Conservation (phyloP, 2,888 invertebrate species). For the Hartigia nigra region DNA sequence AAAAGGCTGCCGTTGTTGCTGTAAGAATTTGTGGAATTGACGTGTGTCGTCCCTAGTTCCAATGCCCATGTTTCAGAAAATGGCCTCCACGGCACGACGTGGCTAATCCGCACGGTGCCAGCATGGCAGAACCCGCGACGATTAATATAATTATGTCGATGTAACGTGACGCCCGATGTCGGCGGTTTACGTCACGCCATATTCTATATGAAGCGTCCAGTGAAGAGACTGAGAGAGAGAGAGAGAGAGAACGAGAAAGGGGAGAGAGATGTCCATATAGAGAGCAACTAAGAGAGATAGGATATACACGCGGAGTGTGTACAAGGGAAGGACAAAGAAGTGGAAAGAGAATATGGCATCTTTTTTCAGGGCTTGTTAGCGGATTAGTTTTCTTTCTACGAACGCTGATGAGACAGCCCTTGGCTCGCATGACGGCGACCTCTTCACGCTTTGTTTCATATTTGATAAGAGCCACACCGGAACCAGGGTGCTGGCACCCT, state of each 20-base stretch:
- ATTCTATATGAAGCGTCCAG: constrained; percentile 4
- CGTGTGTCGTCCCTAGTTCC: not conserved
- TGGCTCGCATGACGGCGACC: constrained; percentile 1
- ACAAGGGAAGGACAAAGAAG: not conserved
- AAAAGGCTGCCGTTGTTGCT: not conserved
- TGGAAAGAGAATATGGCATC: not conserved
- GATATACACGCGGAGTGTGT: not conserved
- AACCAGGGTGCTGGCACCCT: not conserved
- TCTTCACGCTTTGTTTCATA: not conserved
- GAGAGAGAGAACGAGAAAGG: not conserved
- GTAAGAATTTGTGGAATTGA: not conserved
- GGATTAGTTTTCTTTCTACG: constrained; percentile 37
- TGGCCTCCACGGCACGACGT: not conserved
- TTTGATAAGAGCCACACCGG: not conserved
- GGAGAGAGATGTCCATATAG: not conserved
- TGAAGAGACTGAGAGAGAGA: not conserved
- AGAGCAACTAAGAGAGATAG: not conserved
- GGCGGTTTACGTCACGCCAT: constrained; percentile 39
- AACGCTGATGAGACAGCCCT: constrained; percentile 38
- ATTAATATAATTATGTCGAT: constrained; percentile 53
- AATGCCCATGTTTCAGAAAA: not conserved
- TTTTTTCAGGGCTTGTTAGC: constrained; percentile 15
- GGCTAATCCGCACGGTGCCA: not conserved
- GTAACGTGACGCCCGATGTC: constrained; percentile 48
- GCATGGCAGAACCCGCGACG: constrained; percentile 24